Evolutionary conservation across 2,797 vertebrate species (phyloP).

Genomic region (Darevskia mixta): DNA sequence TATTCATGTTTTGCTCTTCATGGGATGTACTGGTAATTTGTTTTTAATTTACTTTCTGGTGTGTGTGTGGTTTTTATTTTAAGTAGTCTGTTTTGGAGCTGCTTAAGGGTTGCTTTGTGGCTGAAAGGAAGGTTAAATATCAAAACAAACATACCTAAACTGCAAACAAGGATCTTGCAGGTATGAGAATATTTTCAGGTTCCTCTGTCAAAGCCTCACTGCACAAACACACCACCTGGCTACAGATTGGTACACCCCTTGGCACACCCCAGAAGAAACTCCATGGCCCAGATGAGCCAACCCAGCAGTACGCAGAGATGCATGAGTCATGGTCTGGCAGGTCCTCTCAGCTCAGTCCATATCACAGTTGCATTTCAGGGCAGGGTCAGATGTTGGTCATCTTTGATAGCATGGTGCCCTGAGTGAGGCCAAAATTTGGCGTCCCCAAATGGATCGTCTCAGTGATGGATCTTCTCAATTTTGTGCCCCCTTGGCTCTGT

Average conservation of each 20-base stretch:
- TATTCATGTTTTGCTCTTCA: not conserved
- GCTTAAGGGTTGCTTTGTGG: not conserved
- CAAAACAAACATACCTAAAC: not conserved
- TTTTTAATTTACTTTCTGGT: not conserved
- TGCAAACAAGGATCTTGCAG: not conserved
- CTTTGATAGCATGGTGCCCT: too few relatives aligned
- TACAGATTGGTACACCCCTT: not conserved
- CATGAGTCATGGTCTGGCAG: not conserved
- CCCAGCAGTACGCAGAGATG: not conserved
- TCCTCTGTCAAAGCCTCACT: not conserved
- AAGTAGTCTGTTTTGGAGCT: not conserved
- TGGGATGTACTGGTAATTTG: not conserved
- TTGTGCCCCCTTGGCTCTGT: too few relatives aligned
- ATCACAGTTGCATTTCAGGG: not conserved
- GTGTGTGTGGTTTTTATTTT: not conserved
- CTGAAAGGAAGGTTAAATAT: not conserved
- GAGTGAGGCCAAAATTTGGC: too few relatives aligned
- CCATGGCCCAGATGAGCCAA: not conserved
- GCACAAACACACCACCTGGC: not conserved
- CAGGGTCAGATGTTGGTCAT: too few relatives aligned
- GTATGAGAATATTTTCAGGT: not conserved
- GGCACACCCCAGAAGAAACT: not conserved
- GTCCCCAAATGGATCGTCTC: too few relatives aligned
- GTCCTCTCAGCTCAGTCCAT: not conserved
- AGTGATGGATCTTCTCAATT: too few relatives aligned